Percentiles rank a stretch among this genome's conserved stretches.
phyloP scores from a whole-genome alignment of 2,113 vertebrate genomes.

The Daboia siamensis region DNA sequence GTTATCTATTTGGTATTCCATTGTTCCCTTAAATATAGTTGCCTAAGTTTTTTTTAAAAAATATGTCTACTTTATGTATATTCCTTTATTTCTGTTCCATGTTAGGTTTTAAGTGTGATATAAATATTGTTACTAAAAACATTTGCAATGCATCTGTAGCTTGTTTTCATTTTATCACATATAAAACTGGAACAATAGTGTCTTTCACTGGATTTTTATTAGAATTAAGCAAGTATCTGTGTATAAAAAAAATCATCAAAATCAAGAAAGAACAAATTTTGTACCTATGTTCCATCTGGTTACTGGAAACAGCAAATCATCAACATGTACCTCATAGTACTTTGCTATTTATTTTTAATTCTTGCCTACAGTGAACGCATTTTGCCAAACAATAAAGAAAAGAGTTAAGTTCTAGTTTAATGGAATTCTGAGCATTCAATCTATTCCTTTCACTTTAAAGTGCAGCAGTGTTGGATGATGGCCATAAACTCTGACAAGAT shows the following conservation, averaged over 20 bases:
- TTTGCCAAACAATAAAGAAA: background rate
- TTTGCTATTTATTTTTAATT: background rate
- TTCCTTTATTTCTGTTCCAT: background rate
- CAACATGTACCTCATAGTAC: background rate
- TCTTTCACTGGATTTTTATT: background rate
- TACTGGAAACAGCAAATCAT: background rate
- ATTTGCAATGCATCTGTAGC: background rate
- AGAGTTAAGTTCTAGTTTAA: background rate
- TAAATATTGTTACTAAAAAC: background rate
- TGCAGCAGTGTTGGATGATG: background rate
- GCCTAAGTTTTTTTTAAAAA: background rate
- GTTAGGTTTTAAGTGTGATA: background rate
- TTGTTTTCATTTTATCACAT: background rate
- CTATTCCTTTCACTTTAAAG: background rate
- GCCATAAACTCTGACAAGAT: background rate
- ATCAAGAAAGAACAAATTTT: background rate
- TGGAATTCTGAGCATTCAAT: background rate
- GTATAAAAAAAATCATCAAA: background rate
- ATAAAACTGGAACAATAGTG: background rate
- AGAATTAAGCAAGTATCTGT: background rate
- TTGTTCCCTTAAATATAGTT: background rate
- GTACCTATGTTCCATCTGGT: no score
- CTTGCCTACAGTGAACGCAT: background rate
- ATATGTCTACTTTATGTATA: background rate
- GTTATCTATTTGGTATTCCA: background rate